Evolutionary conservation across 1,140 invertebrate genomes (phyloP).

Genomic region (Stegodyphus mimosarum): DNA sequence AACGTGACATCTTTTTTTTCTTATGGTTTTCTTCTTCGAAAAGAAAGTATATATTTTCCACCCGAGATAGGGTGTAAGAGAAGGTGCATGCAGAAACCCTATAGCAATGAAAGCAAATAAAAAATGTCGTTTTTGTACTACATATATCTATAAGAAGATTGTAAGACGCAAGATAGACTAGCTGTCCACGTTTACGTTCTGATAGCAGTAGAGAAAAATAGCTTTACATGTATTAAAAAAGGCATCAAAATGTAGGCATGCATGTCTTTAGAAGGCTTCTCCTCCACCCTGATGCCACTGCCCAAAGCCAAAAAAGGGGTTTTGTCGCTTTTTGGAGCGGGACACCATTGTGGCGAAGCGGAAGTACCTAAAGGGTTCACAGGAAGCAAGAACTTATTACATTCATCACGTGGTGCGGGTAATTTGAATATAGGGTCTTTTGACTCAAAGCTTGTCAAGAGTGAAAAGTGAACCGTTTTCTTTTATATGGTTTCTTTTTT

Average conservation of each 20-base stretch:
- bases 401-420: constrained; percentile 53
- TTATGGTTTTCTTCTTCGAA: neutral
- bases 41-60: constrained; percentile 39
- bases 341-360: constrained; percentile 36
- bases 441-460: constrained; percentile 50
- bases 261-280: constrained; percentile 36
- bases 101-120: constrained; percentile 44
- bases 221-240: constrained; percentile 53
- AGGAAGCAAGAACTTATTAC: constrained; percentile 56
- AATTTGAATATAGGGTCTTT: constrained; percentile 60
- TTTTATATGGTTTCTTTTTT: constrained; percentile 21
- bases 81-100: neutral
- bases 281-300: constrained; percentile 20
- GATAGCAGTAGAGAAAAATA: constrained; percentile 46
- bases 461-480: constrained; percentile 51
- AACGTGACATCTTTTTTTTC: neutral
- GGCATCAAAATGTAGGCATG: constrained; percentile 30
- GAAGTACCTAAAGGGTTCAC: constrained; percentile 59
- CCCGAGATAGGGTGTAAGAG: constrained; percentile 25
- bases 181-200: constrained; percentile 44
- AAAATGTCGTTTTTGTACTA: constrained; percentile 5
- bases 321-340: neutral
- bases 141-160: constrained; percentile 27
- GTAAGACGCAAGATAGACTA: constrained; percentile 26
- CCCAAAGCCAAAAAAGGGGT: constrained; percentile 44